Conservation (phyloP, 2,888 invertebrate species). For the Nematopogon swammerdamellus region DNA sequence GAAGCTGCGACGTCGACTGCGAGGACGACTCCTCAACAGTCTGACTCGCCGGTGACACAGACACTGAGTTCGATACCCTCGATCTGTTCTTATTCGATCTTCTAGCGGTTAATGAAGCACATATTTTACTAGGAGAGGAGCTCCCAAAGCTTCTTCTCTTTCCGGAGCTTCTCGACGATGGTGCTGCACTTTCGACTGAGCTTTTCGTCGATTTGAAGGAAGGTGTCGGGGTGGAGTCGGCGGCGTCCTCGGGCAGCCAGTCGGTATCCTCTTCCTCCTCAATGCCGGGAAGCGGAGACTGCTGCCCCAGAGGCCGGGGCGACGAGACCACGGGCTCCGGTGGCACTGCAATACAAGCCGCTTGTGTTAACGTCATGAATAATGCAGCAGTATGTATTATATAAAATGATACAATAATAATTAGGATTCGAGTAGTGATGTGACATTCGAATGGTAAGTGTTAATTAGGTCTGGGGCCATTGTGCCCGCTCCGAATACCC, state of each 20-base stretch:
- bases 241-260: constrained; percentile 50
- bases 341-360: constrained; percentile 44
- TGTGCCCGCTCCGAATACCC: too few species aligned
- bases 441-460: too few species aligned
- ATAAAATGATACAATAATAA: too few species aligned
- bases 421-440: too few species aligned
- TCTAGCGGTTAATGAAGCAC: constrained; percentile 52
- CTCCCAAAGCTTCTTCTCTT: constrained; percentile 52
- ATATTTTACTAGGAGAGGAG: constrained; percentile 59
- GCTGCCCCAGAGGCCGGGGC: constrained; percentile 60
- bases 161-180: constrained; percentile 44
- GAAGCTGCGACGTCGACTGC: constrained; percentile 19
- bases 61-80: constrained; percentile 40
- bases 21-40: constrained; percentile 30
- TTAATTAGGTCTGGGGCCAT: too few species aligned
- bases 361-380: too few species aligned
- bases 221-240: constrained; percentile 46
- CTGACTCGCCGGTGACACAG: constrained; percentile 23
- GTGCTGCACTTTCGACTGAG: constrained; percentile 49
- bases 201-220: constrained; percentile 51
- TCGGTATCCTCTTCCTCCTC: constrained; percentile 78
- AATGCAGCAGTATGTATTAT: too few species aligned
- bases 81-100: constrained; percentile 51
- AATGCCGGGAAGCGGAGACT: constrained; percentile 76
- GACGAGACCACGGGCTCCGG: constrained; percentile 52